These are phyloP conservation scores for Pomatostomus ruficeps DNA, from an alignment of 2,113 vertebrate genomes.

Conservation along the genomic window DNA sequence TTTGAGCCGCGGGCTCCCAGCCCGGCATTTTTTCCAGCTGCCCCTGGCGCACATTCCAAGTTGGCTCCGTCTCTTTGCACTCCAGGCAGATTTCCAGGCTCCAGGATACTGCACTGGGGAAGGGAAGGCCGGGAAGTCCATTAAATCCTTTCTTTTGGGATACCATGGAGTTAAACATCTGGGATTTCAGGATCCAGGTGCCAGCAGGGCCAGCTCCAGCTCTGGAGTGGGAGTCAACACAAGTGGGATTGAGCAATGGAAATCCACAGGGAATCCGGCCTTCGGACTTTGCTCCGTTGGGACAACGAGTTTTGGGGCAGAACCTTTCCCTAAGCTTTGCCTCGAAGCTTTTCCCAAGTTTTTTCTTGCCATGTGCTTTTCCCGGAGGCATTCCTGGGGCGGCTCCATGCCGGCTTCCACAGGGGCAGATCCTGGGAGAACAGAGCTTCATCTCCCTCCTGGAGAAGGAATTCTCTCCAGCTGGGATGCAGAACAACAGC, in stretches of 20 bases:
- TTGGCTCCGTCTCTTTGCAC: background rate
- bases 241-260: conserved; percentile 57
- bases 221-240: conserved; percentile 65
- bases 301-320: conserved; percentile 14
- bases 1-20: background rate
- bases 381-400: background rate
- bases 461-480: background rate
- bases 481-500: fast-evolving
- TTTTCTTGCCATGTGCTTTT: background rate
- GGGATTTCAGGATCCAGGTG: conserved; percentile 58
- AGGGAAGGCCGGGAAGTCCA: conserved; percentile 59
- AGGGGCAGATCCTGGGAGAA: background rate
- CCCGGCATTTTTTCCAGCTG: background rate
- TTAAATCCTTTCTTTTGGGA: conserved; percentile 75
- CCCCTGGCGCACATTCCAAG: background rate
- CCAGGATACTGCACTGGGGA: conserved; percentile 36
- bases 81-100: conserved; percentile 15
- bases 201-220: conserved; percentile 68
- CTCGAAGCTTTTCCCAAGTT: conserved; percentile 5
- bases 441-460: background rate
- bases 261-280: conserved; percentile 60
- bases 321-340: conserved; percentile 34
- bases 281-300: conserved; percentile 1
- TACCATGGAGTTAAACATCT: conserved; percentile 37
- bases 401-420: fast-evolving